Evolutionary conservation across 2,113 vertebrate genomes (phyloP), one percentile per base, ranked within the genome.

Genomic region (Halichoerus grypus): DNA sequence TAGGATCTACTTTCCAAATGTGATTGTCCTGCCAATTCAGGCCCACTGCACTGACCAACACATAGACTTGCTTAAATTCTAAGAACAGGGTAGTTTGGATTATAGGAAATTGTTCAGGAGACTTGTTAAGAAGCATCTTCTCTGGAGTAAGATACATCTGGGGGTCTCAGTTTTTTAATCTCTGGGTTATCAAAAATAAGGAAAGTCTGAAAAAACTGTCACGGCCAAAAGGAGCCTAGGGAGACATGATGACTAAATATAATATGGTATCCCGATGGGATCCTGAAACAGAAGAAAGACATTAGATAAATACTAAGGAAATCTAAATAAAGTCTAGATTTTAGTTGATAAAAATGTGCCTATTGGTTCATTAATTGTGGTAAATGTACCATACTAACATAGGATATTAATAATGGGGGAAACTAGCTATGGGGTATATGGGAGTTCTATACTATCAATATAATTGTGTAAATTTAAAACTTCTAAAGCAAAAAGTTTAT

Each of bases 111-210:
- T 65, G 53, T 76, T 94, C 88, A 88, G 36, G 65, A 49, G 21
- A 80, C 22, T 92, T 51, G 24, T 83, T 93, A 81, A 91, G 72
- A 93, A 61, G 19, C 22, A 84, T 19, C 31, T 36, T 89, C 19
- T 85, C 59, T 86, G n/a, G 26, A n/a, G 57, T 74, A 61, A 77
- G 76, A 83, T 5, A 46, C 36, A 19, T 19, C 6, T 76, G 22
- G 12, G 12, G 28, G 33, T 61, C 31, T 71, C 26, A 93, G 92
- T 16, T 42, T 95, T 96, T 96, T 39, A 55, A n/a, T 55, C 94
- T 57, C 28, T 51, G 82, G 67, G 31, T 83, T 67, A 83, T 87
- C 6, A 88, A 22, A 81, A 76, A 46, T 14, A 77, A 85, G 53
- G 63, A 55, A 67, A 88, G 57, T 80, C 46, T 39, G 19, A 89